A percentile compares a stretch with the other conserved stretches of the same genome.
Evolutionary conservation across 2,888 invertebrate genomes (phyloP).

Genomic region (Aquatica leii): DNA sequence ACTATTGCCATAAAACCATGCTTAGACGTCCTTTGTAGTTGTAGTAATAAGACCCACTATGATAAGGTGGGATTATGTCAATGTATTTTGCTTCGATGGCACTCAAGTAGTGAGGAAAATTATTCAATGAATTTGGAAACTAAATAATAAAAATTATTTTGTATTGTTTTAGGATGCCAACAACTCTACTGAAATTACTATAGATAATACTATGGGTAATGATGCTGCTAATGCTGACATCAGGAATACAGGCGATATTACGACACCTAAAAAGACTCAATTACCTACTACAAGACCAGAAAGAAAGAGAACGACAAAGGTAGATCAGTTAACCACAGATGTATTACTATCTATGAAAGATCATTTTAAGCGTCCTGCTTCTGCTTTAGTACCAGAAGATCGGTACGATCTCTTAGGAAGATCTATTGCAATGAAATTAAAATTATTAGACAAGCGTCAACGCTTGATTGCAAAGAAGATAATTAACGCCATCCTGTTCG

Average conservation of each 20-base stretch:
- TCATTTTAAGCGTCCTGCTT: background rate
- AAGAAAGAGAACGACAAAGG: too few relatives aligned
- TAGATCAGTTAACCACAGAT: too few relatives aligned
- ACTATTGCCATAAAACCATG: too few relatives aligned
- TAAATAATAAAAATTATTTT: background rate
- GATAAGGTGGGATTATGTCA: too few relatives aligned
- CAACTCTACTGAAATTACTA: too few relatives aligned
- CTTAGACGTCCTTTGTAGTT: too few relatives aligned
- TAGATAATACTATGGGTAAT: background rate
- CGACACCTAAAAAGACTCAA: background rate
- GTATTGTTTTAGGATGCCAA: too few relatives aligned
- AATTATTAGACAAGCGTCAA: conserved; percentile 12
- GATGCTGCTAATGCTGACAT: background rate
- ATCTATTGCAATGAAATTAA: conserved; percentile 27
- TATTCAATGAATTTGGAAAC: background rate
- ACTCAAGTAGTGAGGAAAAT: too few relatives aligned
- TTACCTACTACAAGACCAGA: too few relatives aligned
- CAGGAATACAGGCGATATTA: background rate
- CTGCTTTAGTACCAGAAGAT: conserved; percentile 13
- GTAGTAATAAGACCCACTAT: too few relatives aligned
- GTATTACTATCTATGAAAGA: background rate
- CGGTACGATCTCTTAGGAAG: conserved; percentile 26
- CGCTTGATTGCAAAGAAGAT: conserved; percentile 2
- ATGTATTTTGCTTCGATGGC: too few relatives aligned
- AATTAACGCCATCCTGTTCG: background rate